A percentile compares a stretch with the other conserved stretches of the same genome.
These are phyloP conservation scores for Lordiphosa andalusiaca DNA, from an alignment of 2,888 invertebrate species.

Conservation along the genomic window DNA sequence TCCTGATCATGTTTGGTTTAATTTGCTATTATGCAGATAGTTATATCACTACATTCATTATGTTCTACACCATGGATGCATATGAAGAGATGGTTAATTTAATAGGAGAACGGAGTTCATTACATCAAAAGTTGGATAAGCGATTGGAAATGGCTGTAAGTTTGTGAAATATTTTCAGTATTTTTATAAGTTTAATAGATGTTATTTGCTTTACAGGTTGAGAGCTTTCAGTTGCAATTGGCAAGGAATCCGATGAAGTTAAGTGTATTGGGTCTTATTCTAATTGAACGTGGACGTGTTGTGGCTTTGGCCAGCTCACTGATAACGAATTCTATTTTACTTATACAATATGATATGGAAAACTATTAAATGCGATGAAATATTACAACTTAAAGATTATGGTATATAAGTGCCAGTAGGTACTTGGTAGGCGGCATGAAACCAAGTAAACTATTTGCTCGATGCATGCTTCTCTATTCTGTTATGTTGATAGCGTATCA, in stretches of 20 bases:
- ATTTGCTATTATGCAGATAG: constrained; percentile 26
- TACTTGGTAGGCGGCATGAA: too few species aligned
- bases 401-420: too few species aligned
- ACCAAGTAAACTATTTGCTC: too few species aligned
- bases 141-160: constrained; percentile 23
- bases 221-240: constrained; percentile 49
- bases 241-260: constrained; percentile 40
- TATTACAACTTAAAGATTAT: too few species aligned
- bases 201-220: constrained; percentile 28
- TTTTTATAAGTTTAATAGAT: too few species aligned
- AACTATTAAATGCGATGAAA: constrained; percentile 15
- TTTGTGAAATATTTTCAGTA: neutral
- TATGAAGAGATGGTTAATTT: constrained; percentile 21
- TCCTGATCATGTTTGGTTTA: neutral
- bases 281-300: constrained; percentile 6
- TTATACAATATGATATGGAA: constrained; percentile 54
- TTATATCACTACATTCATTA: constrained; percentile 7
- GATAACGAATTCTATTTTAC: constrained; percentile 30
- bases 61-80: constrained; percentile 7
- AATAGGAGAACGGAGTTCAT: constrained; percentile 18
- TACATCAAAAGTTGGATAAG: constrained; percentile 31
- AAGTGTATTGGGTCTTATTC: constrained; percentile 30
- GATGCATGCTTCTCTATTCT: too few species aligned
- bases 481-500: too few species aligned
- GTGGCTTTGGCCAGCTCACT: constrained; percentile 23